Base-by-base conservation (phyloP, 1,140 invertebrate species). In the Nebria ingens region DNA sequence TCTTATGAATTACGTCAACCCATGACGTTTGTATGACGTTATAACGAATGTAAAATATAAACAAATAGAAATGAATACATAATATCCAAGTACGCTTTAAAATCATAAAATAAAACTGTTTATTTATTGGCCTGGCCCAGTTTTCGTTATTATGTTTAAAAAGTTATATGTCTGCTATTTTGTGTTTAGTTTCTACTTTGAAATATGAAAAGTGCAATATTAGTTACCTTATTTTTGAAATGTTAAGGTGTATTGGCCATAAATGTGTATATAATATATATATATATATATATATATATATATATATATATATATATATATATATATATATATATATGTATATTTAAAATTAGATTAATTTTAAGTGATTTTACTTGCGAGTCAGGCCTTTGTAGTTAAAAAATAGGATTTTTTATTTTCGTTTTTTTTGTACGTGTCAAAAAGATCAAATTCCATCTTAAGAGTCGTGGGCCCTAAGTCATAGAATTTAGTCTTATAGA, bases 391-490 rank as follows among this genome's bases (percentile, higher is more conserved):
- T 45, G 40, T 45, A 45, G 9, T 54, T 57, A 40, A 34, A 54
- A 54, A 54, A 54, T 51, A 34, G 54, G 23, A 58, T 21, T 21
- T 54, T 57, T 57, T 19, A n/a, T 54, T 20, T 54, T 54, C 49
- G 45, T 40, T 15, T 17, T 21, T 57, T 40, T 52, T 15, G 51
- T 52, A 6, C 40, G 52, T 57, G 52, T 50, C 52, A 52, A 52
- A 42, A 57, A 53, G 52, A 57, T 57, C 56, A 57, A 53, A 57
- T 55, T 45, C 51, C 53, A 40, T 38, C 51, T 34, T 34, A 34
- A 9, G 6, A 45, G 11, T 51, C 49, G 54, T 58, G 58, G 54
- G 56, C n/a, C 58, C 54, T 59, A 59, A 56, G 58, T 59, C 58
- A 59, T 58, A 23, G 50, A 42, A 50, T 38, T 38, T 54, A 57